These are phyloP conservation scores for Luidia sarsii DNA, from an alignment of 53 echinoderm and acorn worm genomes.

Conservation along the genomic window DNA sequence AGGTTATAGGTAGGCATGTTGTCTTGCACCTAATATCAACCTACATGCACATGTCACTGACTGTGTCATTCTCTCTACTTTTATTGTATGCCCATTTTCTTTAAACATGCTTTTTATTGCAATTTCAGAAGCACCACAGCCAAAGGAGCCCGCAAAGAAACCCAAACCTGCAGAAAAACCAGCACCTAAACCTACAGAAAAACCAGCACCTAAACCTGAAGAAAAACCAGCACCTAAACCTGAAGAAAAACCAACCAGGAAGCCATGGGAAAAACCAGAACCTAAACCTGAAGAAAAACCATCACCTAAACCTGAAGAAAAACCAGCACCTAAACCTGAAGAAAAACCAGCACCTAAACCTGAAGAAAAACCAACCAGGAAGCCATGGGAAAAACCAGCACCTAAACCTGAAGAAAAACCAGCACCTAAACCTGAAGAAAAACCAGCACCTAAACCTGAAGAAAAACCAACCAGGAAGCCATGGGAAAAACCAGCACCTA, in stretches of 20 bases:
- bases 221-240: neutral
- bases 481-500: no score
- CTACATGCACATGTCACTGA: no score
- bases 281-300: neutral
- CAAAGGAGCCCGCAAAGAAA: slow-evolving; percentile 25
- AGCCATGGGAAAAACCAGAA: slow-evolving; percentile 7
- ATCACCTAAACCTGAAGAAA: neutral
- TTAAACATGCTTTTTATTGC: neutral
- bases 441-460: neutral
- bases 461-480: neutral
- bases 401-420: slow-evolving; percentile 14
- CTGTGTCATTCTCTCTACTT: no score
- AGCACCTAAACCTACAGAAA: neutral
- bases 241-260: neutral
- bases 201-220: neutral
- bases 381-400: slow-evolving; percentile 24
- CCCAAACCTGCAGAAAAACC: neutral
- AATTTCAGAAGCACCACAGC: slow-evolving; percentile 2
- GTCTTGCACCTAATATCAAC: no score
- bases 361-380: neutral
- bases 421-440: neutral
- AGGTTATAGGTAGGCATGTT: no score
- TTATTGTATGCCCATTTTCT: no score
- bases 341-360: neutral
- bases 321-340: neutral